A percentile compares a stretch with the other conserved stretches of the same genome.
Evolutionary conservation across 2,797 vertebrate species (phyloP).

Genomic region (Cirrhinus mrigala): DNA sequence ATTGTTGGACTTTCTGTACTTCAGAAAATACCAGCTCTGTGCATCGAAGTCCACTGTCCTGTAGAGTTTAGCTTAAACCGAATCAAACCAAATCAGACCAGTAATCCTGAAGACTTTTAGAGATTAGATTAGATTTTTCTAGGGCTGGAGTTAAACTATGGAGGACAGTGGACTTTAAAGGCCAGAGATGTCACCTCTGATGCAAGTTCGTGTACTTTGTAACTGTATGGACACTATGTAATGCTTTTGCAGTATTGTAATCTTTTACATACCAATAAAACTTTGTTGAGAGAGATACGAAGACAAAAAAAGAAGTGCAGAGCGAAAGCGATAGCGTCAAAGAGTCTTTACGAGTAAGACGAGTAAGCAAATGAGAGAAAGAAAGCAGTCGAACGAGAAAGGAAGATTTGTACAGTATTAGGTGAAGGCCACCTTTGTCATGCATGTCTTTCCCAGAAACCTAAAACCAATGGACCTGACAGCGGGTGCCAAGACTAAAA

Average conservation of each 20-base stretch:
- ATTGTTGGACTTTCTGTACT: not conserved
- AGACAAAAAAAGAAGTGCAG: not conserved
- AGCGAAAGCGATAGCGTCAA: not conserved
- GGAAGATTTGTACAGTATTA: constrained; percentile 30
- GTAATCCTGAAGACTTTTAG: not conserved
- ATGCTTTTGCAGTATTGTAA: not conserved
- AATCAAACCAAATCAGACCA: not conserved
- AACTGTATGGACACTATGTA: not conserved
- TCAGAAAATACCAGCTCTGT: not conserved
- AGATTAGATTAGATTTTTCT: not conserved
- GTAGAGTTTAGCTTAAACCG: not conserved
- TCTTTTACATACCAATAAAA: not conserved
- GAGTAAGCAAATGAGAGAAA: not conserved
- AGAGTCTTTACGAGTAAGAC: not conserved
- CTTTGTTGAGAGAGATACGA: not conserved
- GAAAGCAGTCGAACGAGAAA: not conserved
- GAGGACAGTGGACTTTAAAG: not conserved
- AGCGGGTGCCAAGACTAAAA: constrained; percentile 25
- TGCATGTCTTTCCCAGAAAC: constrained; percentile 46
- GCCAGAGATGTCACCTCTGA: not conserved
- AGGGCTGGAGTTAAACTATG: not conserved
- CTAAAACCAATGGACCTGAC: constrained; percentile 20
- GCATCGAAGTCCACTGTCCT: not conserved
- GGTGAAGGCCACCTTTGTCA: constrained; percentile 48
- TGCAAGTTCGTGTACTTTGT: not conserved